These are phyloP conservation scores for Anthonomus grandis DNA, from an alignment of 1,140 invertebrate genomes.

Conservation along the genomic window DNA sequence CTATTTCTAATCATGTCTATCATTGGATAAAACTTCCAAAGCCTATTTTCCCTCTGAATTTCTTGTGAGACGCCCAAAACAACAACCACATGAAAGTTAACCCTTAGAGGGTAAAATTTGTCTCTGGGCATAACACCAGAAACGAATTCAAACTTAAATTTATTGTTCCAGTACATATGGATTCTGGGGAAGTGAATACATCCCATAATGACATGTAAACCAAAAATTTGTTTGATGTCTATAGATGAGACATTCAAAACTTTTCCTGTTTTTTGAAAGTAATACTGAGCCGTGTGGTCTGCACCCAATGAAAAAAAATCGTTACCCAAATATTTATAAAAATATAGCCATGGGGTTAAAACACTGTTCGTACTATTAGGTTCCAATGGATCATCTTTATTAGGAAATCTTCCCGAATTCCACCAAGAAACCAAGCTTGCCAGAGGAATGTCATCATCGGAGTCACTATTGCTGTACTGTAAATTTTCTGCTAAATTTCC, in stretches of 20 bases:
- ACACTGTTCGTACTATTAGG: neutral
- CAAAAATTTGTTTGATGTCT: slow-evolving; percentile 7
- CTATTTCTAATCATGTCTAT: neutral
- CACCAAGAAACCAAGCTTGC: neutral
- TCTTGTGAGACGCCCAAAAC: slow-evolving; percentile 1
- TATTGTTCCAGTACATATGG: slow-evolving; percentile 19
- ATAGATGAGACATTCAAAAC: neutral
- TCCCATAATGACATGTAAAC: slow-evolving; percentile 17
- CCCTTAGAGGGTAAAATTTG: slow-evolving; percentile 9
- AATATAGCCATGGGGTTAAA: neutral
- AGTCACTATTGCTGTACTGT: neutral
- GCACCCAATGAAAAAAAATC: neutral
- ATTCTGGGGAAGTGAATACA: slow-evolving; percentile 12
- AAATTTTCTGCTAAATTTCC: neutral
- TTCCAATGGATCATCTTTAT: too few species aligned
- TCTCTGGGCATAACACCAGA: slow-evolving; percentile 13
- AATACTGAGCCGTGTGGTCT: neutral
- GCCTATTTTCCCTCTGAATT: slow-evolving; percentile 14
- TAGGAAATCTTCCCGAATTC: neutral
- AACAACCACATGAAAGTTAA: slow-evolving; percentile 19
- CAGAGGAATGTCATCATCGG: neutral
- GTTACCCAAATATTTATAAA: neutral
- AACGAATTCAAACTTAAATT: slow-evolving; percentile 17
- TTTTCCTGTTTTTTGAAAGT: slow-evolving; percentile 4
- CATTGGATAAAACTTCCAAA: slow-evolving; percentile 17